Evolutionary conservation across 2,797 vertebrate genomes (phyloP), one percentile per base, ranked within the genome.

Genomic region (Mico argentatus): DNA sequence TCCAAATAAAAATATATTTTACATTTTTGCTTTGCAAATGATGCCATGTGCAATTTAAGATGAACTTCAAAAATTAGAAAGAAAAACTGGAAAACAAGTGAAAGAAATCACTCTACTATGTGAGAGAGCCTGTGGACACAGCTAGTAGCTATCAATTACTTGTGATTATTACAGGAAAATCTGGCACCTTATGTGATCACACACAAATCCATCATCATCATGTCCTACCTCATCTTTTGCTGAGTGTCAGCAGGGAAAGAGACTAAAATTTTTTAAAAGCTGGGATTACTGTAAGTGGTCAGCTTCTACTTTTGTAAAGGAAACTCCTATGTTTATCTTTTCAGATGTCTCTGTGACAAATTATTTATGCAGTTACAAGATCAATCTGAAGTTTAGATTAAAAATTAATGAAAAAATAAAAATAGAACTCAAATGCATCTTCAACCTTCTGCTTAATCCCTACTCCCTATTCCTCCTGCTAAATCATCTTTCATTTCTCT

Each of bases 111-210:
- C 95, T 97, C 96, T 97, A 94, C 97, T 94, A 73, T 52, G 88
- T 93, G 97, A 97, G 96, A 36, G 96, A 81, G 95, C 64, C 91
- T 98, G 98, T 98, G 98, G 99, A 98, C 98, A 98, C 98, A 99
- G 98, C 98, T 99, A 99, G 98, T 97, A 98, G 98, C 98, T 95
- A 98, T 99, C 98, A 98, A 96, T 98, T 98, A 98, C 98, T 98
- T 96, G 97, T 97, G 97, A 98, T 98, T 97, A 98, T 98, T 98
- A 97, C 92, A 97, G 97, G 98, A 98, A 98, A 98, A 97, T 98
- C 97, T 98, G 97, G 97, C 96, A 96, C 97, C 98, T 98, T 95
- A 98, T 97, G 97, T 98, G 97, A 97, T 98, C 96, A 93, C 94
- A 97, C 98, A 97, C 97, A 98, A 96, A 98, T 94, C 98, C 98